Conservation (phyloP, 2,113 vertebrate species). For the Benthochromis sp. region DNA sequence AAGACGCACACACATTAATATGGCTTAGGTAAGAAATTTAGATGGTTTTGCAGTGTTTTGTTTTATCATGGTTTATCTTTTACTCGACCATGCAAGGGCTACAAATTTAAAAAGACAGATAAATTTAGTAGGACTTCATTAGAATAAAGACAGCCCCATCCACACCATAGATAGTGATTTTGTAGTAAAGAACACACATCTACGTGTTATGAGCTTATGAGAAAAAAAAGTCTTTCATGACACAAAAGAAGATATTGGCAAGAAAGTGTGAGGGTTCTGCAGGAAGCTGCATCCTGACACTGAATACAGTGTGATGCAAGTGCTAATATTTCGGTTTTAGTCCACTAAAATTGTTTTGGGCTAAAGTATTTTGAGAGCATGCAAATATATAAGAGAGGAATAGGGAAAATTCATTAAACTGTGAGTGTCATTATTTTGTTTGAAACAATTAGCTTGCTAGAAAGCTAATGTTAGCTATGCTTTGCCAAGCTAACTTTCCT, state of each 20-base stretch:
- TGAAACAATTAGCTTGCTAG: background rate
- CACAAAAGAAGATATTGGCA: background rate
- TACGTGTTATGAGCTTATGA: background rate
- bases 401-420: background rate
- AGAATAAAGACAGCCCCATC: background rate
- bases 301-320: too few species aligned
- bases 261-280: background rate
- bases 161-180: background rate
- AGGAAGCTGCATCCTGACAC: background rate
- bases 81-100: background rate
- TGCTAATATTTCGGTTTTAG: background rate
- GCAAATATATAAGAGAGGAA: background rate
- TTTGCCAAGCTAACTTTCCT: background rate
- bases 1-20: background rate
- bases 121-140: background rate
- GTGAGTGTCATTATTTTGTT: background rate
- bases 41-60: background rate
- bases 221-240: background rate
- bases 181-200: background rate
- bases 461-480: background rate
- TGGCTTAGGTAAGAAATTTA: background rate
- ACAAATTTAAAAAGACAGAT: background rate
- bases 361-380: background rate
- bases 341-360: background rate
- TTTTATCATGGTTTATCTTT: background rate